Evolutionary conservation across 2,113 vertebrate species (phyloP).

Genomic region (Scomber colias): DNA sequence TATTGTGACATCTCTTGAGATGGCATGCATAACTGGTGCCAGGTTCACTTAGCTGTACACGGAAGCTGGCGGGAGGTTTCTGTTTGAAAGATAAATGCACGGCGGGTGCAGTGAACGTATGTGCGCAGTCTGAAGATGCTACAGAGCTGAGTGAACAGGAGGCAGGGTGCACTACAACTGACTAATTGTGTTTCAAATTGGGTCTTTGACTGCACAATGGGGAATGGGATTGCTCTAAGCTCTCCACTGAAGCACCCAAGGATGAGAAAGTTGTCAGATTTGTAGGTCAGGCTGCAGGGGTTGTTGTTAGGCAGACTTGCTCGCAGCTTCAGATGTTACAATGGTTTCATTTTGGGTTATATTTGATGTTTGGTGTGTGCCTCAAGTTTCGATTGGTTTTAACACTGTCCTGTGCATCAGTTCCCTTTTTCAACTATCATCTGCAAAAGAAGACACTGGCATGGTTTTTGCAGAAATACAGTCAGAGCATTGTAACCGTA

Average conservation of each 20-base stretch:
- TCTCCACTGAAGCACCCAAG: conserved; percentile 76
- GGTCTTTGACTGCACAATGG: conserved; percentile 80
- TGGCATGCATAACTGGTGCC: conserved; percentile 57
- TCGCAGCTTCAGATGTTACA: conserved; percentile 57
- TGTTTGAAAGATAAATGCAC: conserved; percentile 66
- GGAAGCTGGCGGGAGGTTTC: conserved; percentile 58
- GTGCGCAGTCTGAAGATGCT: conserved; percentile 55
- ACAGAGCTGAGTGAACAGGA: conserved; percentile 53
- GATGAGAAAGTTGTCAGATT: conserved; percentile 86
- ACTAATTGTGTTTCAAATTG: conserved; percentile 86
- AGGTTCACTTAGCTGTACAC: conserved; percentile 68
- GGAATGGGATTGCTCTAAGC: conserved; percentile 80
- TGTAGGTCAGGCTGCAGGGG: conserved; percentile 85
- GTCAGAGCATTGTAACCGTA: neutral
- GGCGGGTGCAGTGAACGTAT: conserved; percentile 35
- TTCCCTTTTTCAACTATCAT: conserved; percentile 30
- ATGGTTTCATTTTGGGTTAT: conserved; percentile 52
- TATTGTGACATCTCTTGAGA: conserved; percentile 81
- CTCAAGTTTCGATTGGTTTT: conserved; percentile 16
- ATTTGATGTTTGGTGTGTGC: conserved; percentile 34
- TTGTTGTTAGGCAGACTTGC: conserved; percentile 84
- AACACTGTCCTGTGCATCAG: neutral
- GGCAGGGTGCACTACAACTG: conserved; percentile 61
- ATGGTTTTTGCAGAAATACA: neutral
- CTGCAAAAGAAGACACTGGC: neutral